Base-by-base conservation (phyloP, 2,888 invertebrate genomes). In the Parthenolecanium corni region DNA sequence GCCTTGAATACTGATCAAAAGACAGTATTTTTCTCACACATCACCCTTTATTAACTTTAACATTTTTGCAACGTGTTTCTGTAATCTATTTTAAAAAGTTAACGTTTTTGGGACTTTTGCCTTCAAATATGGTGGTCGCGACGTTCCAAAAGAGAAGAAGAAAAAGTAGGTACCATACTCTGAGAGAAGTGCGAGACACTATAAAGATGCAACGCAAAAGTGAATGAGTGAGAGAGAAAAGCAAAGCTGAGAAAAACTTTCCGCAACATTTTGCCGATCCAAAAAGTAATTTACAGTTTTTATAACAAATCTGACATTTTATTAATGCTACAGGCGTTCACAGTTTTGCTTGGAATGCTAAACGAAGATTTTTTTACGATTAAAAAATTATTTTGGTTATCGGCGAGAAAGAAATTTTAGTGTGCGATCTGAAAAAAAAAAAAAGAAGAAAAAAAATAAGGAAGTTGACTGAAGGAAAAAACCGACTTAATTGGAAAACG, bases 1-100 rank as follows among this genome's bases (percentile, higher is more conserved):
- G 61, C 47, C 51, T 25, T 61, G 61, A 61, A 61, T 61, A 61
- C 61, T 61, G 61, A 61, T 61, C 61, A 61, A 61, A 61, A 61
- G 51, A 61, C 51, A 49, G 61, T 61, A 61, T 61, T 61, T 61
- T 61, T 61, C 61, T 61, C 61, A 61, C 61, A 61, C 61, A 61
- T 61, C 61, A 40, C 49, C 61, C 51, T 61, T 61, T 61, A 61
- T 61, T 61, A 61, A 61, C 61, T 61, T 61, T 61, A 61, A 61
- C 61, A 40, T 61, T 61, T 51, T 61, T 47, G 61, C 47, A 61
- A 61, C 61, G 61, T 61, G 51, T 61, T 61, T 61, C 61, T 61
- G 49, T 61, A 61, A 61, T 49, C 61, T 40, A 21, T 49, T 51
- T 61, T 61, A 36, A 51, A 61, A 61, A 61, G 49, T 61, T 49